Base-by-base conservation (phyloP, 2,888 invertebrate species). In the Masnerella sp. region DNA sequence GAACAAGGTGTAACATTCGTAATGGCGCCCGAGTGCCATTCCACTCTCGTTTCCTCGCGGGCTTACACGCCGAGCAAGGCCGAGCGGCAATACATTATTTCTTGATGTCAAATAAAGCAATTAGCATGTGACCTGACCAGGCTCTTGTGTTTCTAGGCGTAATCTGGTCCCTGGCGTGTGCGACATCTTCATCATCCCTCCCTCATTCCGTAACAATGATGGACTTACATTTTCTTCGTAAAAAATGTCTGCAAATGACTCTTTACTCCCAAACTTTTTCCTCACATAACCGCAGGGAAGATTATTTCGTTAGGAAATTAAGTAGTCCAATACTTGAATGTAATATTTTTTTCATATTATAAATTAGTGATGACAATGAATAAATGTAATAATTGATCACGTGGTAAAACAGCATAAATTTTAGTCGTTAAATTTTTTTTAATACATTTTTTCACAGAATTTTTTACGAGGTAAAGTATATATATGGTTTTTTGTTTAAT, bases 41-140 rank as follows among this genome's bases (percentile, higher is more conserved):
- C 64, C 9, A 61, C 36, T 75, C 75, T 73, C 61, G 77, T 81
- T 80, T 78, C 72, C 80, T 78, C 77, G 78, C 77, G 77, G 76
- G 78, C 75, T 76, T 76, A 74, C 77, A 38, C 34, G 49, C 36
- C 58, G 47, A 77, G 68, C 72, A 62, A 62, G 74, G 61, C 59
- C 59, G 67, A 75, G 72, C 77, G 59, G 77, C 76, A 75, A 82
- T 84, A 83, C 85, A 87, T 87, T 87, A 87, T 86, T 87, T 86
- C 87, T 84, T 82, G 83, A 84, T 86, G 87, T 87, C 87, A 87
- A 87, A 87, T 87, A 87, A 87, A 87, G 87, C 87, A 87, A 87
- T 87, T 87, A 87, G 86, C 87, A 84, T 85, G 85, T 85, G 83
- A 85, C 84, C 82, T 83, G 86, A 83, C 85, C 84, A 83, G 20